A percentile compares a stretch with the other conserved stretches of the same genome.
Evolutionary conservation across 2,888 invertebrate genomes (phyloP).

Genomic region (Tryphoninae sp.): DNA sequence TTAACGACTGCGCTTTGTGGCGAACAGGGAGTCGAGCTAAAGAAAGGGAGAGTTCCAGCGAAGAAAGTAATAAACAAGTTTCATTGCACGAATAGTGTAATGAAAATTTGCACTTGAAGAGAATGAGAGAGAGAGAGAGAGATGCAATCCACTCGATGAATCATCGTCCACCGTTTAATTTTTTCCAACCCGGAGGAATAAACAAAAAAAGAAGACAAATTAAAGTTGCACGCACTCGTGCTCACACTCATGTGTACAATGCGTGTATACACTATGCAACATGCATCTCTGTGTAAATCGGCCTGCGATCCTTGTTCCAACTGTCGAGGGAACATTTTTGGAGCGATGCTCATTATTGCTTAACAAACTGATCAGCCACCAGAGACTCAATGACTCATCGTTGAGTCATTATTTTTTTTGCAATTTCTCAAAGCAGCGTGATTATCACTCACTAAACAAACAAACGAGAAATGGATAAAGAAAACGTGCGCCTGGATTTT

Average conservation of each 20-base stretch:
- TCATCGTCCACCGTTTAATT: slow-evolving; percentile 52
- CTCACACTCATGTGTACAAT: background rate
- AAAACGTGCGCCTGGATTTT: too few species aligned
- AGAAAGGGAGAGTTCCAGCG: too few species aligned
- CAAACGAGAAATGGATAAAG: too few species aligned
- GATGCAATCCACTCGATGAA: slow-evolving; percentile 52
- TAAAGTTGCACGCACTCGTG: background rate
- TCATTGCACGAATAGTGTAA: too few species aligned
- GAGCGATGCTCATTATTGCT: slow-evolving; percentile 22
- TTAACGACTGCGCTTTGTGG: too few species aligned
- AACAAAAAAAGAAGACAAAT: slow-evolving; percentile 1
- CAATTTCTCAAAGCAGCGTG: too few species aligned
- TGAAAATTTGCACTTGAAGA: background rate
- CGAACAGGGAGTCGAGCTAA: too few species aligned
- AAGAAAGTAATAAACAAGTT: too few species aligned
- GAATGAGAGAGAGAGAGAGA: background rate
- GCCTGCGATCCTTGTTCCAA: background rate
- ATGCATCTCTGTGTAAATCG: background rate
- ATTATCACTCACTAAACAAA: too few species aligned
- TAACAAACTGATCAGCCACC: slow-evolving; percentile 3
- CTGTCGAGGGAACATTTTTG: slow-evolving; percentile 9
- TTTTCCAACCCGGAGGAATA: slow-evolving; percentile 11
- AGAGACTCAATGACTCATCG: slow-evolving; percentile 15
- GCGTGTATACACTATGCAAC: background rate
- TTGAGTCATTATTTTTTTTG: slow-evolving; percentile 25